A percentile compares a stretch with the other conserved stretches of the same genome.
These are phyloP conservation scores for Dromaius novaehollandiae DNA, from an alignment of 2,113 vertebrate genomes.

Conservation along the genomic window DNA sequence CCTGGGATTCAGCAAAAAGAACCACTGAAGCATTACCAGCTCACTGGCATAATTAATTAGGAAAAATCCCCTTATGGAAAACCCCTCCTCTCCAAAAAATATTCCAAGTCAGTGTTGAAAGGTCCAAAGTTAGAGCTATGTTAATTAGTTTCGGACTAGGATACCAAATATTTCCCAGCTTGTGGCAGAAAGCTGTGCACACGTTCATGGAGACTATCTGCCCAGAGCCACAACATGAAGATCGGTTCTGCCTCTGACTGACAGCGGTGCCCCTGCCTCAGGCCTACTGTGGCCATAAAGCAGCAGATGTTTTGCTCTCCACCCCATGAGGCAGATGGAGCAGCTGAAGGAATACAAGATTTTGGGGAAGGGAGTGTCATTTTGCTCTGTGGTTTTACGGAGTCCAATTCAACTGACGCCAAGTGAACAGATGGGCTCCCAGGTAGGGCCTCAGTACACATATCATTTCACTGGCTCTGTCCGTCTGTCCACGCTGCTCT, in stretches of 20 bases:
- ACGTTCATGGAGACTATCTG: not conserved
- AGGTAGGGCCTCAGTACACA: not conserved
- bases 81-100: not conserved
- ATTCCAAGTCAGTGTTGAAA: not conserved
- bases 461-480: not conserved
- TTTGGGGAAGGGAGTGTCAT: not conserved
- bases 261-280: not conserved
- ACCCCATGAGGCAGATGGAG: not conserved
- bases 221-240: rapidly evolving
- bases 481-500: not conserved
- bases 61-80: not conserved
- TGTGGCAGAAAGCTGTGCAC: not conserved
- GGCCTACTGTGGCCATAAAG: not conserved
- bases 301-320: rapidly evolving
- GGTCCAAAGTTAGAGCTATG: not conserved
- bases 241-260: not conserved
- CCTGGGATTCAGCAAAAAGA: not conserved
- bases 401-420: not conserved
- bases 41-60: not conserved
- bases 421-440: not conserved
- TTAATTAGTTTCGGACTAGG: not conserved
- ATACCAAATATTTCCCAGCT: not conserved
- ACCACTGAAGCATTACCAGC: not conserved
- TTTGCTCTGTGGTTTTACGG: not conserved
- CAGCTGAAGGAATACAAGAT: not conserved